These are phyloP conservation scores for Epizoanthus stellaris DNA, from an alignment of 92 coral and sea anemone species.

Conservation along the genomic window DNA sequence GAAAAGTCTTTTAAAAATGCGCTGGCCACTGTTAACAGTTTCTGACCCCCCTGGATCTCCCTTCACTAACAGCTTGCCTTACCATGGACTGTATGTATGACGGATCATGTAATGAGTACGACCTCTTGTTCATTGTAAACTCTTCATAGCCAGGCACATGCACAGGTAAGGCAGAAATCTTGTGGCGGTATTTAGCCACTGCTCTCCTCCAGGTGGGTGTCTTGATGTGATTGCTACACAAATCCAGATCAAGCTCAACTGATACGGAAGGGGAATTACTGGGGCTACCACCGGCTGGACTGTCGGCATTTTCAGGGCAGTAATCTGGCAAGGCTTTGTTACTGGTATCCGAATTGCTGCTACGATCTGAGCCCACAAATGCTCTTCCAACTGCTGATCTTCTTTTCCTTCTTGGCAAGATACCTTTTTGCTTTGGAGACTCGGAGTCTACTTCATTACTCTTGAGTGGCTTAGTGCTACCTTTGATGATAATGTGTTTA, in stretches of 20 bases:
- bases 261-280: neutral
- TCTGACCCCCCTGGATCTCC: too few relatives aligned
- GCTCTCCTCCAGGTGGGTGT: constrained; percentile 75
- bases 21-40: too few relatives aligned
- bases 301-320: neutral
- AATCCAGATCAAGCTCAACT: neutral
- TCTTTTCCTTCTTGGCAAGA: constrained; percentile 24
- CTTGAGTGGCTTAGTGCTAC: neutral
- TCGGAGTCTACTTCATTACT: constrained; percentile 1
- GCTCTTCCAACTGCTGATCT: neutral
- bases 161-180: constrained; percentile 56
- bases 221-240: constrained; percentile 59
- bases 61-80: neutral
- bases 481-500: neutral
- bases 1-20: too few relatives aligned
- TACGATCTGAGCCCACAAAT: neutral
- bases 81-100: neutral
- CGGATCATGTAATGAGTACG: neutral
- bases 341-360: neutral
- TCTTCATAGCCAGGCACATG: constrained; percentile 81
- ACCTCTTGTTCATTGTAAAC: constrained; percentile 77
- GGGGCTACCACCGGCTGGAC: neutral
- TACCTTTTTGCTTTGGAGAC: neutral
- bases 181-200: constrained; percentile 62
- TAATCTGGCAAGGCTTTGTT: neutral